phyloP scores from a whole-genome alignment of 2,888 invertebrate genomes.

The Caenorhabditis angaria region DNA sequence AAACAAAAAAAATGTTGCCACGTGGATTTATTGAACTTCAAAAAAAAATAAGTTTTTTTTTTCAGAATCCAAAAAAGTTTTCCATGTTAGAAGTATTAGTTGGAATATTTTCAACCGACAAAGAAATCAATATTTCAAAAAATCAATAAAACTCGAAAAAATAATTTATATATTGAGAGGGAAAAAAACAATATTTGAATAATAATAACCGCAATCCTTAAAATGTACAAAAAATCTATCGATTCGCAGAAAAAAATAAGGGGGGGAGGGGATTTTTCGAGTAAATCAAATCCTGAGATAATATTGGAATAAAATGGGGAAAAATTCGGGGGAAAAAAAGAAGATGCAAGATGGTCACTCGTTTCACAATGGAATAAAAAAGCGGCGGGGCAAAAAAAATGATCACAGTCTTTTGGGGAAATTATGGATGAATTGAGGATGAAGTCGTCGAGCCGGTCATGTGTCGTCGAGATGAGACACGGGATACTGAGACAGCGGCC shows the following conservation, averaged over 20 bases:
- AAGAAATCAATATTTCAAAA: background rate
- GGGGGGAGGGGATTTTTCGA: no score
- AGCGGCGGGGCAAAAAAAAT: background rate
- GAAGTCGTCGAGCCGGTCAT: slow-evolving; percentile 22
- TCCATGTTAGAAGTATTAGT: no score
- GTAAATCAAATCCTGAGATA: no score
- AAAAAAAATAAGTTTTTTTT: no score
- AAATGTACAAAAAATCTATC: slow-evolving; percentile 4
- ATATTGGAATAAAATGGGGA: background rate
- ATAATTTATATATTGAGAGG: slow-evolving; percentile 4
- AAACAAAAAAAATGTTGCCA: no score
- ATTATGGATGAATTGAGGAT: slow-evolving; percentile 27
- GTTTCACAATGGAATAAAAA: slow-evolving; percentile 4
- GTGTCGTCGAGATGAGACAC: slow-evolving; percentile 39
- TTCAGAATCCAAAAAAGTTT: no score
- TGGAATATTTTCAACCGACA: no score
- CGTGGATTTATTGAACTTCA: no score
- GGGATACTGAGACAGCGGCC: slow-evolving; percentile 29
- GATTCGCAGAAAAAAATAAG: no score
- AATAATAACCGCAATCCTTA: background rate
- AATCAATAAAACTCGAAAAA: background rate
- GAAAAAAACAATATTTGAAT: no score
- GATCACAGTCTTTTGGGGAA: slow-evolving; percentile 1
- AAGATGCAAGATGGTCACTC: slow-evolving; percentile 4
- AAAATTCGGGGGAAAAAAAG: background rate